Conservation (phyloP, 2,888 invertebrate genomes). For the Antheraea assamensis region DNA sequence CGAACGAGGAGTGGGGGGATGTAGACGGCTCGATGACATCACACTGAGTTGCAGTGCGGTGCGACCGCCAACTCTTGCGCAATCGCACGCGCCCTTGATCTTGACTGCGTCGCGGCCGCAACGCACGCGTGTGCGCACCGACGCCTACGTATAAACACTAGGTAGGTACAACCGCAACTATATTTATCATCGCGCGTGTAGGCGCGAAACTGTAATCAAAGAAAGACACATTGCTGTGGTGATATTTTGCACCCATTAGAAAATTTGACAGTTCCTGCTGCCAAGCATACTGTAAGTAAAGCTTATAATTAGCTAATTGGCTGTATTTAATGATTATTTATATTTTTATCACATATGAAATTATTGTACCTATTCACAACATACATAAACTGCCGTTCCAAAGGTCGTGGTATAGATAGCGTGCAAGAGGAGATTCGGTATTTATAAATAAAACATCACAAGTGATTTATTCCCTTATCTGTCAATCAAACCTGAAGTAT, state of each 20-base stretch:
- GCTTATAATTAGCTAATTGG: slow-evolving; percentile 46
- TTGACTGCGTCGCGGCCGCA: slow-evolving; percentile 80
- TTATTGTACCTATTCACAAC: neutral
- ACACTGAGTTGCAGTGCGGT: slow-evolving; percentile 73
- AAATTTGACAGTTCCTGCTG: slow-evolving; percentile 56
- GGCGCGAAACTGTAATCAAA: slow-evolving; percentile 68
- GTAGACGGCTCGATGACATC: slow-evolving; percentile 76
- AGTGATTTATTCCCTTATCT: neutral
- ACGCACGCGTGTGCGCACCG: slow-evolving; percentile 73
- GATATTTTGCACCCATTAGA: slow-evolving; percentile 59
- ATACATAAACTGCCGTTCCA: neutral
- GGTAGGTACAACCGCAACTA: slow-evolving; percentile 60
- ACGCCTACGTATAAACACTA: slow-evolving; percentile 59
- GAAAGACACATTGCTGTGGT: slow-evolving; percentile 54
- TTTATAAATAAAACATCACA: neutral
- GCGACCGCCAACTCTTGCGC: slow-evolving; percentile 80
- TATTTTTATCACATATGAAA: slow-evolving; percentile 18
- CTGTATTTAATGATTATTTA: slow-evolving; percentile 36
- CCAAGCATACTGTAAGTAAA: slow-evolving; percentile 45
- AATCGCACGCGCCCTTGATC: slow-evolving; percentile 81
- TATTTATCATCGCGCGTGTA: slow-evolving; percentile 75
- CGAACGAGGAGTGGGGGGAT: slow-evolving; percentile 51
- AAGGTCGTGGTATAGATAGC: neutral
- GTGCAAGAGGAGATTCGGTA: neutral
- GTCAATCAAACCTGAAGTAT: neutral